These are phyloP conservation scores for Notodromas monacha DNA, from an alignment of 2,888 invertebrate species.

Conservation along the genomic window DNA sequence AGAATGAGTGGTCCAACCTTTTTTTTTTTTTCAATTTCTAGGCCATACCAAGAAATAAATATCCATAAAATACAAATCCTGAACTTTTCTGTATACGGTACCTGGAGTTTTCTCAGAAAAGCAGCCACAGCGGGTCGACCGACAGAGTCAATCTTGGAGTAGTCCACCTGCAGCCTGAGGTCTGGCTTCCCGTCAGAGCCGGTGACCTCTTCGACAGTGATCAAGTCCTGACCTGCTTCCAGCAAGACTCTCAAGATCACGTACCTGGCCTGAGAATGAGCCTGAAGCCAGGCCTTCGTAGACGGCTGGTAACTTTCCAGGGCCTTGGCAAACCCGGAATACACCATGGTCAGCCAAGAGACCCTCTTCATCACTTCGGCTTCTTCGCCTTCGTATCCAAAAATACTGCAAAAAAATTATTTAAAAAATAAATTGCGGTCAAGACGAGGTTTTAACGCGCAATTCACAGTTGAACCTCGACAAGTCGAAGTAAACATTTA, in stretches of 20 bases:
- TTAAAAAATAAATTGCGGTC: no score
- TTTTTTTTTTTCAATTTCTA: no score
- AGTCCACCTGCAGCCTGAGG: conserved; percentile 38
- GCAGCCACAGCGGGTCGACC: conserved; percentile 52
- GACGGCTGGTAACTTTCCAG: conserved; percentile 66
- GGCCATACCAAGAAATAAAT: no score
- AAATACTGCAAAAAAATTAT: conserved; percentile 19
- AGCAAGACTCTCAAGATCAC: conserved; percentile 55
- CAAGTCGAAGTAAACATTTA: no score
- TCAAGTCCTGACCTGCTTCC: conserved; percentile 49
- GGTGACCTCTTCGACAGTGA: conserved; percentile 30
- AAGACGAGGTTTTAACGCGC: no score
- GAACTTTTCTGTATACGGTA: no score
- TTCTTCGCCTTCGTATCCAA: conserved; percentile 39
- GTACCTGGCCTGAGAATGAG: conserved; percentile 51
- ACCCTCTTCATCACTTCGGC: conserved; percentile 54
- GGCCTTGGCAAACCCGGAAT: conserved; percentile 51
- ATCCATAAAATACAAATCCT: no score
- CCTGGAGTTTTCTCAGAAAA: conserved; percentile 56
- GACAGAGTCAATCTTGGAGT: conserved; percentile 37
- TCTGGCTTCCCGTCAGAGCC: conserved; percentile 39
- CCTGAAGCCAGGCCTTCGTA: conserved; percentile 53
- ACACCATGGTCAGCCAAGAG: conserved; percentile 65
- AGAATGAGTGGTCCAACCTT: no score
- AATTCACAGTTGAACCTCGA: no score